These are phyloP conservation scores for Chrysochloris asiatica DNA, from an alignment of 2,113 vertebrate genomes.

Conservation along the genomic window DNA sequence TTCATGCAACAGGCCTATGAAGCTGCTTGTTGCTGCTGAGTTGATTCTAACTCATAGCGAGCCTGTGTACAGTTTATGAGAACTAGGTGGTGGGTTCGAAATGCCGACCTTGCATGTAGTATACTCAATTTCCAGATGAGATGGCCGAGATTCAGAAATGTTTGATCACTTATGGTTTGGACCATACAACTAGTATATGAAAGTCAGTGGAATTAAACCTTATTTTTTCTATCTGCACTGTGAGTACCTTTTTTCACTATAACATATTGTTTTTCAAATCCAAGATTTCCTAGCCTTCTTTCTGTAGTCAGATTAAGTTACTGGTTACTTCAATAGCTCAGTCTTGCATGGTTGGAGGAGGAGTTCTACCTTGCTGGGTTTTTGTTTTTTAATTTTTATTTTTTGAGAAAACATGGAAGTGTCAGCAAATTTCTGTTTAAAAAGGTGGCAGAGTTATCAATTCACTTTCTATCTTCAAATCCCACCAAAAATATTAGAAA, in stretches of 20 bases:
- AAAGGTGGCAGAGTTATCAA: too few relatives aligned
- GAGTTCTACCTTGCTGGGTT: neutral
- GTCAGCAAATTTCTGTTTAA: too few relatives aligned
- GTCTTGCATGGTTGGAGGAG: neutral
- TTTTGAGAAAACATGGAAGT: too few relatives aligned
- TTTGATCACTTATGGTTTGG: neutral
- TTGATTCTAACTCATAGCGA: too few relatives aligned
- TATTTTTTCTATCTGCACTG: neutral
- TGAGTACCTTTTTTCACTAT: neutral
- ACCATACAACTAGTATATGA: neutral
- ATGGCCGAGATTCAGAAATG: neutral
- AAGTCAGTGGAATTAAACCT: neutral
- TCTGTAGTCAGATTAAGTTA: neutral
- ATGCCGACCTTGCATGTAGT: too few relatives aligned
- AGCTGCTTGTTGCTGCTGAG: too few relatives aligned
- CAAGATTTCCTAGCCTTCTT: neutral
- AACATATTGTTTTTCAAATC: neutral
- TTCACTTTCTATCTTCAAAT: too few relatives aligned
- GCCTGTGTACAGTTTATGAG: too few relatives aligned
- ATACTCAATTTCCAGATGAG: neutral
- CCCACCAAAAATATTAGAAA: too few relatives aligned
- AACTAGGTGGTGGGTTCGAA: too few relatives aligned
- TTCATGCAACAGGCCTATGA: neutral
- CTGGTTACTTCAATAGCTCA: neutral
- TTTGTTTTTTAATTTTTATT: too few relatives aligned